phyloP scores from a whole-genome alignment of 2,113 vertebrate genomes.

The Cynocephalus volans region DNA sequence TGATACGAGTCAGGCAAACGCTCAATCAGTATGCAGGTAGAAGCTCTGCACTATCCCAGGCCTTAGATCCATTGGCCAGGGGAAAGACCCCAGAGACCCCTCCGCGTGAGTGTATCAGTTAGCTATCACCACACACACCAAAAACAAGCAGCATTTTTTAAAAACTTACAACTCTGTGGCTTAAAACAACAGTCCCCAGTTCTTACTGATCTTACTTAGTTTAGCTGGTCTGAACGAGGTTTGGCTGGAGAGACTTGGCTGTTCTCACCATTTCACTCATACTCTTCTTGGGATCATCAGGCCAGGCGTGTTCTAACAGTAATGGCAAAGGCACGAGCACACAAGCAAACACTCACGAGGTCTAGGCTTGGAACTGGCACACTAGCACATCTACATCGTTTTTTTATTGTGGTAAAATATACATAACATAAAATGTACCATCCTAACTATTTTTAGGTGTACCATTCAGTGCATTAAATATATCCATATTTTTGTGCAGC shows the following conservation, averaged over 20 bases:
- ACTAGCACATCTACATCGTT: neutral
- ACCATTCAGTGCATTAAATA: neutral
- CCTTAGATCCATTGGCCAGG: neutral
- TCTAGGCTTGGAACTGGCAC: neutral
- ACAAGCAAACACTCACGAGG: neutral
- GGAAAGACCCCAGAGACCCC: neutral
- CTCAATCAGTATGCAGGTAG: neutral
- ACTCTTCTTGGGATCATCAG: neutral
- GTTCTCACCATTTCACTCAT: neutral
- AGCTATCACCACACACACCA: neutral
- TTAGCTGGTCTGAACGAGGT: neutral
- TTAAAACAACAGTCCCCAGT: slow-evolving; percentile 41
- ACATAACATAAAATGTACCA: neutral
- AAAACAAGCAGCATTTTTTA: neutral
- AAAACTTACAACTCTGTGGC: neutral
- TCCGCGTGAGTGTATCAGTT: neutral
- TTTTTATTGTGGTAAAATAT: slow-evolving; percentile 37
- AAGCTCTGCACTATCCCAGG: neutral
- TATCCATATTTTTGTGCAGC: neutral
- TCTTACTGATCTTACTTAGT: neutral
- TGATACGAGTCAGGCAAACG: neutral
- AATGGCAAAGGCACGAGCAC: neutral
- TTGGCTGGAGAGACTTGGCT: neutral
- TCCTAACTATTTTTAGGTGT: slow-evolving; percentile 18
- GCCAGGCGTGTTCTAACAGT: neutral